These are phyloP conservation scores for Nasonia giraulti DNA, from an alignment of 1,140 invertebrate genomes.

Conservation along the genomic window DNA sequence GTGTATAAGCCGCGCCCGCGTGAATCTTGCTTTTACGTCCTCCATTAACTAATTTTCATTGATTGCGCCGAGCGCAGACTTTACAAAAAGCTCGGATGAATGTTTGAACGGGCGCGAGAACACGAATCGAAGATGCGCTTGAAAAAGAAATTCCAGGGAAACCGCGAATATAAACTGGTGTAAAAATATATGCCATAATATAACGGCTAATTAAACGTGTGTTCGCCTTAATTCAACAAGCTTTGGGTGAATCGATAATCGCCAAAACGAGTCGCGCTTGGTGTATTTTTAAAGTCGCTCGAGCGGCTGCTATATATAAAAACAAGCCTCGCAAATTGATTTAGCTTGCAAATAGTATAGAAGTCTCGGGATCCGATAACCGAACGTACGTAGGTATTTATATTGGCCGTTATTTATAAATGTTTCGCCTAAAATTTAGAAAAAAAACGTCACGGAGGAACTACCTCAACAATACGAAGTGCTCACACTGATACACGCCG, in stretches of 20 bases:
- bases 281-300: background rate
- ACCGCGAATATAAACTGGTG: no score
- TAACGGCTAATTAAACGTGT: background rate
- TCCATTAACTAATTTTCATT: conserved; percentile 8
- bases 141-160: background rate
- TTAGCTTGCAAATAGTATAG: background rate
- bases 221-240: background rate
- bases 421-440: background rate
- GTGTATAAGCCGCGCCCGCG: conserved; percentile 12
- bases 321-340: background rate
- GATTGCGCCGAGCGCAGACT: background rate
- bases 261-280: background rate
- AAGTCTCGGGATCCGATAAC: background rate
- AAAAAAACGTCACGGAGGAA: background rate
- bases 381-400: background rate
- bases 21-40: background rate
- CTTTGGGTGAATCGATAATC: background rate
- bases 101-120: background rate
- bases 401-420: background rate
- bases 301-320: no score
- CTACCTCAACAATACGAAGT: no score
- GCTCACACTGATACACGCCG: no score
- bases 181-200: no score
- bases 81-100: background rate
- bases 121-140: background rate